Evolutionary conservation across 2,113 vertebrate genomes (phyloP), one percentile per base, ranked within the genome.

Genomic region (Corythaixoides concolor): DNA sequence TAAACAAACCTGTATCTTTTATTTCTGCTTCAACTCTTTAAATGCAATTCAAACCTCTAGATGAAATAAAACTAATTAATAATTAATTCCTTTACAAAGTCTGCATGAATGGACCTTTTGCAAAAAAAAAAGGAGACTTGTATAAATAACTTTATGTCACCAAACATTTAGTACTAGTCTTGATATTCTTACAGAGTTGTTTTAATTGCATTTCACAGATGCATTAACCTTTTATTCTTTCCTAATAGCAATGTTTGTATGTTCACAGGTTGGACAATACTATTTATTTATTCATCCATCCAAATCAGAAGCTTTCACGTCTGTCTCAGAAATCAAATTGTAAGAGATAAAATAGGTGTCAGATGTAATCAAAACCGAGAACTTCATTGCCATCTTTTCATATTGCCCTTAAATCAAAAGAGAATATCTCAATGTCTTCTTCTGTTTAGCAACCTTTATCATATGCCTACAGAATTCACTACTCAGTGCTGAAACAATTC

Each of bases 241-340:
- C 49, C n/a, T 50, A 45, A 90, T n/a, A 80, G 30, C 27, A 80
- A 27, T 39, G 39, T 74, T 78, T 88, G 26, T 33, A 86, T 28
- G 37, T 12, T 85, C 13, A 60, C 37, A 28, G 17, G 11, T 85
- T 84, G 43, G 66, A 88, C 21, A 72, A 53, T 45, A 64, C n/a
- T 68, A 77, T 64, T 91, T 68, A 77, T 64, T 91, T 64, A 72
- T 93, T 86, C 24, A 26, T 52, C 39, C 50, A 69, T 68, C 8
- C 15, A 85, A 94, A 96, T 85, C 35, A 83, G 17, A 94, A 84
- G 53, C 67, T 95, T 93, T 95, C 43, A 91, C 22, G 95, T 94
- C 52, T 92, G 45, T 78, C 47, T 85, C 85, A 91, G 72, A 93
- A 96, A 91, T 43, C 30, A 95, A 81, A 76, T 76, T 81, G 35